A percentile compares a stretch with the other conserved stretches of the same genome.
Conservation (phyloP, 2,888 invertebrate genomes). For the Euzophera pinguis region DNA sequence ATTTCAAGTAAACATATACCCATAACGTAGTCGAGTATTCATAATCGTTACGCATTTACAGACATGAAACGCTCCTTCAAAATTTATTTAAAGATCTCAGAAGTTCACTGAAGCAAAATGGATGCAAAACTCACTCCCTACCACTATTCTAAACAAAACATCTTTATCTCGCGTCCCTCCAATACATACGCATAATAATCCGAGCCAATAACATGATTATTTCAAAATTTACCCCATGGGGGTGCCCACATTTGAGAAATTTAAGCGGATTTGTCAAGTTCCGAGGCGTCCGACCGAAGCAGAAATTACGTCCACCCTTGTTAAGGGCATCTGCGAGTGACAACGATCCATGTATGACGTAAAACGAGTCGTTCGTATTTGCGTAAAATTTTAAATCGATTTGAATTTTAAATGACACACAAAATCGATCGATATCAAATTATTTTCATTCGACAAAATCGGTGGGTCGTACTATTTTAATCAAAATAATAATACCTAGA, state of each 20-base stretch:
- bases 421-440: no score
- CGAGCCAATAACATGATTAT: slow-evolving; percentile 46
- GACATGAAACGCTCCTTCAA: not conserved
- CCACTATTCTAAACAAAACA: slow-evolving; percentile 8
- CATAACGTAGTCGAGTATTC: not conserved
- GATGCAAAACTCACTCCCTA: not conserved
- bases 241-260: slow-evolving; percentile 50
- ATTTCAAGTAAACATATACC: not conserved
- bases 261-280: slow-evolving; percentile 63
- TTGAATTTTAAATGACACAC: no score
- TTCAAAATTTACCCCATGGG: slow-evolving; percentile 39
- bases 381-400: not conserved
- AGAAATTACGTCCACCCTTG: slow-evolving; percentile 57
- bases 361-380: slow-evolving; percentile 1
- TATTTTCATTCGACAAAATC: no score
- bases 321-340: slow-evolving; percentile 48
- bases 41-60: not conserved
- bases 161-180: not conserved
- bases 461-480: no score
- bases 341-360: slow-evolving; percentile 27
- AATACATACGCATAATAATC: slow-evolving; percentile 25
- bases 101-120: slow-evolving; percentile 7
- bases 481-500: no score
- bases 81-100: not conserved
- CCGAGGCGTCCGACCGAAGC: slow-evolving; percentile 44